Evolutionary conservation across 2,888 invertebrate genomes (phyloP).

Genomic region (Xanthia icteritia): DNA sequence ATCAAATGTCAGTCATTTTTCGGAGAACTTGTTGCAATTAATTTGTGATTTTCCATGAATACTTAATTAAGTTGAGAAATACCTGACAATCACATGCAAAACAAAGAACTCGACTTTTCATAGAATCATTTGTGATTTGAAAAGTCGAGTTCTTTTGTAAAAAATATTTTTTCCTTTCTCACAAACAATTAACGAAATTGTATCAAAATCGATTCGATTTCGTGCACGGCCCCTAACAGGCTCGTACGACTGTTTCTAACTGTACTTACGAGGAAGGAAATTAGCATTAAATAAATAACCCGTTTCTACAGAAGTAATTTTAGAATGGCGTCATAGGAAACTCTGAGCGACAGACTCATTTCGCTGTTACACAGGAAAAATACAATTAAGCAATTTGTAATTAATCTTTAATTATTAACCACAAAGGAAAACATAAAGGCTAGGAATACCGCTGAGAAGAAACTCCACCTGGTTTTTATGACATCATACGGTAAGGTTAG

Average conservation of each 20-base stretch:
- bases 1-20: no score
- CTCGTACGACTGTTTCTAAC: neutral
- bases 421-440: slow-evolving; percentile 36
- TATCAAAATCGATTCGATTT: no score
- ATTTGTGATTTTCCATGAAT: no score
- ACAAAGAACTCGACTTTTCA: no score
- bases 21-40: no score
- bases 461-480: slow-evolving; percentile 2
- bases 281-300: neutral
- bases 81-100: no score
- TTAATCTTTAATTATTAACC: slow-evolving; percentile 43
- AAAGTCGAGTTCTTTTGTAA: no score
- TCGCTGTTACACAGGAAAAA: slow-evolving; percentile 33
- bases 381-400: slow-evolving; percentile 25
- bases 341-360: neutral
- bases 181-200: no score
- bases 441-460: slow-evolving; percentile 12
- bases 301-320: slow-evolving; percentile 27
- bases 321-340: slow-evolving; percentile 50
- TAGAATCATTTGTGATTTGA: no score
- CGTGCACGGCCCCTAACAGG: no score
- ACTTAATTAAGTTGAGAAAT: no score
- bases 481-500: slow-evolving; percentile 3
- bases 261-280: slow-evolving; percentile 47
- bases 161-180: no score